These are phyloP conservation scores for Alviniconcha strummeri DNA, from an alignment of 2,888 invertebrate genomes.

Conservation along the genomic window DNA sequence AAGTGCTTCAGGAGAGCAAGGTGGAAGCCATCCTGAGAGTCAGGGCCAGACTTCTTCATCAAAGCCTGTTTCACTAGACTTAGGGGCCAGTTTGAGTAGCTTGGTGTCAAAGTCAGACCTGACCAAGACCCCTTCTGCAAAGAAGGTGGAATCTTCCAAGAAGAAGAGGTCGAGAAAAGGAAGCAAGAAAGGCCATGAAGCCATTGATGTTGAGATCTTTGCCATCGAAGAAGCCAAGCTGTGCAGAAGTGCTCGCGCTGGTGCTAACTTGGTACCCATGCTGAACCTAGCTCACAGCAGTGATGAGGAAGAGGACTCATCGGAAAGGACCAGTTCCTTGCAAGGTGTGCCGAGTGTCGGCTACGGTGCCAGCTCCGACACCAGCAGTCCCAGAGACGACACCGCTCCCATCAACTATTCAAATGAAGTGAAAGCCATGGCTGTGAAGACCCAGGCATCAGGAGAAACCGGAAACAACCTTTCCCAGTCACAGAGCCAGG, in stretches of 20 bases:
- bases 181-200: conserved; percentile 41
- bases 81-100: background rate
- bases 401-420: conserved; percentile 18
- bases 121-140: background rate
- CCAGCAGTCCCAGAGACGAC: background rate
- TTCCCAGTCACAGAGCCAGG: background rate
- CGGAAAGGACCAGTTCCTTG: conserved; percentile 20
- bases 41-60: background rate
- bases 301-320: conserved; percentile 53
- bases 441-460: background rate
- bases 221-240: conserved; percentile 54
- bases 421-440: conserved; percentile 7
- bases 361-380: background rate
- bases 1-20: too few relatives aligned
- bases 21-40: background rate
- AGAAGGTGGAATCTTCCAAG: conserved; percentile 16
- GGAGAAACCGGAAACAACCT: background rate
- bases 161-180: conserved; percentile 19
- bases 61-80: conserved; percentile 16
- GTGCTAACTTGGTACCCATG: conserved; percentile 49
- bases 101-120: background rate
- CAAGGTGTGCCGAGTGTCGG: conserved; percentile 17
- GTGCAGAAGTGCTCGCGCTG: conserved; percentile 48
- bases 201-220: conserved; percentile 64
- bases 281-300: conserved; percentile 57